These are phyloP conservation scores for Drosophila merina DNA, from an alignment of 2,888 invertebrate genomes.

Conservation along the genomic window DNA sequence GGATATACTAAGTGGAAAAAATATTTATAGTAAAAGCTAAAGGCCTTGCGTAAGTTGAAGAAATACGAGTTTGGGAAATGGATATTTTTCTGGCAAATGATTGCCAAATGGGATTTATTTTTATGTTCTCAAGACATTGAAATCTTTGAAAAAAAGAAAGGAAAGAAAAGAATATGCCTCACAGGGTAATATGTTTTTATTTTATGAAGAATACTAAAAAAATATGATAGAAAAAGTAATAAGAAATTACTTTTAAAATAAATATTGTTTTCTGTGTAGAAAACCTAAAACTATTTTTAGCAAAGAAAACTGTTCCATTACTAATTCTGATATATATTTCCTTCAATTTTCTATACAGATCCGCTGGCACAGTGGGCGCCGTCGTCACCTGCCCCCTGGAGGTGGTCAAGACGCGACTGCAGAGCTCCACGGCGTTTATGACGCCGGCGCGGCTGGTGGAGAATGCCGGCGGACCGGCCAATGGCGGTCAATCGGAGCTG, in stretches of 20 bases:
- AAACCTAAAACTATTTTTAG: slow-evolving; percentile 19
- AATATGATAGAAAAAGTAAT: neutral
- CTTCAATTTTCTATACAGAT: slow-evolving; percentile 86
- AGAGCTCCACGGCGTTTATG: slow-evolving; percentile 92
- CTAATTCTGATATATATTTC: slow-evolving; percentile 14
- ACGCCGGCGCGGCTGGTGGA: slow-evolving; percentile 84
- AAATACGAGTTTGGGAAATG: slow-evolving; percentile 24
- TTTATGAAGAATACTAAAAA: too few relatives aligned
- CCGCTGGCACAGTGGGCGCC: slow-evolving; percentile 98
- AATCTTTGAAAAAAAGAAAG: slow-evolving; percentile 2
- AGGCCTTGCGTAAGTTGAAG: slow-evolving; percentile 26
- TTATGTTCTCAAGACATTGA: slow-evolving; percentile 24
- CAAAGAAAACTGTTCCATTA: slow-evolving; percentile 6
- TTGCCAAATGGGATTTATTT: slow-evolving; percentile 55
- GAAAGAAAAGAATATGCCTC: too few relatives aligned
- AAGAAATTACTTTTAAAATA: neutral
- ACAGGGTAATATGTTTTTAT: too few relatives aligned
- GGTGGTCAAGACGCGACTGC: slow-evolving; percentile 98
- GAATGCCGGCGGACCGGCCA: slow-evolving; percentile 71
- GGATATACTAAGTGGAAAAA: slow-evolving; percentile 14
- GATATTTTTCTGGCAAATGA: slow-evolving; percentile 21
- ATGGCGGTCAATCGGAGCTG: slow-evolving; percentile 84
- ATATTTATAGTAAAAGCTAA: slow-evolving; percentile 9
- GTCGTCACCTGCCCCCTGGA: slow-evolving; percentile 98
- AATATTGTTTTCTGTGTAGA: neutral